A percentile compares a stretch with the other conserved stretches of the same genome.
Conservation (phyloP, 2,797 vertebrate species). For the Anguilla marmorata region DNA sequence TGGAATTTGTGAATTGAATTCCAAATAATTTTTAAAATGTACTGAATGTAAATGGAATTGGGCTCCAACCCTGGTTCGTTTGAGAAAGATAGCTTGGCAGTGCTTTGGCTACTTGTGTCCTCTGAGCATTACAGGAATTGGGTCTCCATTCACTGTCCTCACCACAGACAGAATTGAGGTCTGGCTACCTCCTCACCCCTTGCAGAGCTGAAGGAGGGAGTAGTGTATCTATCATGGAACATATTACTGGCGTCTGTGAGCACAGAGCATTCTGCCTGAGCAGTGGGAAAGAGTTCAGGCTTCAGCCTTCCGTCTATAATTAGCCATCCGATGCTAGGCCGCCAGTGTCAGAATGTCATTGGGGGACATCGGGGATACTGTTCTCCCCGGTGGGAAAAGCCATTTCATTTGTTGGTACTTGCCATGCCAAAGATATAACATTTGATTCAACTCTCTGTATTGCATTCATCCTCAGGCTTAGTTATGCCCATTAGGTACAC, state of each 20-base stretch:
- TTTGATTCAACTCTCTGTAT: neutral
- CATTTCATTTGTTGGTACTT: constrained; percentile 12
- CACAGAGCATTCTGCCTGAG: neutral
- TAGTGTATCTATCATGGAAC: constrained; percentile 19
- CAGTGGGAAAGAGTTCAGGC: constrained; percentile 8
- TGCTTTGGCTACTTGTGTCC: neutral
- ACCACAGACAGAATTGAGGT: neutral
- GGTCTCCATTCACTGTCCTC: neutral
- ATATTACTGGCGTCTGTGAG: constrained; percentile 27
- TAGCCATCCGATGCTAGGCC: constrained; percentile 25
- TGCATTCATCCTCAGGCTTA: neutral
- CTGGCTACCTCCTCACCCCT: constrained; percentile 14
- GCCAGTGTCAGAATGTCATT: constrained; percentile 2
- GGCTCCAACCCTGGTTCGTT: no score
- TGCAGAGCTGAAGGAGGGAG: neutral
- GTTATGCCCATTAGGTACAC: neutral
- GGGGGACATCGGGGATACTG: constrained; percentile 19
- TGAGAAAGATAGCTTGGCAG: neutral
- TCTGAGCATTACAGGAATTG: neutral
- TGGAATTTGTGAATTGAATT: no score
- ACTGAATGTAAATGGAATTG: no score
- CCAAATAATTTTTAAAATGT: no score
- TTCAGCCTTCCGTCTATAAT: constrained; percentile 35
- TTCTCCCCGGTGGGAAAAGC: constrained; percentile 27
- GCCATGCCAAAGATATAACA: neutral